A percentile compares a stretch with the other conserved stretches of the same genome.
Evolutionary conservation across 2,797 vertebrate species (phyloP).

Genomic region (Cossypha heuglini): DNA sequence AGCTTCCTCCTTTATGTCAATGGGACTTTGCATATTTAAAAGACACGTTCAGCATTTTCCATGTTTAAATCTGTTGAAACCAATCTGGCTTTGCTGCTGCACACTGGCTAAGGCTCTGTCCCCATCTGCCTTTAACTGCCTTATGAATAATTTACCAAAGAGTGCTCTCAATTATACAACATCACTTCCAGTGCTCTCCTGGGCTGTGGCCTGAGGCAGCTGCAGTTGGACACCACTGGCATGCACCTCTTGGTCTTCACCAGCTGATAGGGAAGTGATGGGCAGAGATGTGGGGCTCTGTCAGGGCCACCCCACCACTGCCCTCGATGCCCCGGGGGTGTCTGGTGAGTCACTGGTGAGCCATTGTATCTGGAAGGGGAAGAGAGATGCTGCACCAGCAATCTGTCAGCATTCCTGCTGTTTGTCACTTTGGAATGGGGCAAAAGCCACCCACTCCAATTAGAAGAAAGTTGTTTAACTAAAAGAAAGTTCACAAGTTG

Average conservation of each 20-base stretch:
- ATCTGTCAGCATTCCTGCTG: neutral
- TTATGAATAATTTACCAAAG: slow-evolving; percentile 11
- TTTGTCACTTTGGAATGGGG: neutral
- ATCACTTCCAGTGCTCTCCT: slow-evolving; percentile 45
- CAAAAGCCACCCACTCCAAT: neutral
- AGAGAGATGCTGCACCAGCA: neutral
- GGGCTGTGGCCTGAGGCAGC: slow-evolving; percentile 53
- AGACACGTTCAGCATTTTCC: neutral
- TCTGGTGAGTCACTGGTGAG: fast-evolving
- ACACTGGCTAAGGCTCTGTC: fast-evolving
- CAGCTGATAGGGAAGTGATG: slow-evolving; percentile 29
- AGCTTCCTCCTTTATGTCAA: neutral
- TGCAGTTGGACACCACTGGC: slow-evolving; percentile 31
- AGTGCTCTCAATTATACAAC: neutral
- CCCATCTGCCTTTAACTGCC: neutral
- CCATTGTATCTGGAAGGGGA: neutral
- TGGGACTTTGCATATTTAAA: neutral
- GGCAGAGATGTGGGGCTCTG: neutral
- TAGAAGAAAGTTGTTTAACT: neutral
- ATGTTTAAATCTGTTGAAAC: neutral
- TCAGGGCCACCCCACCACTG: fast-evolving
- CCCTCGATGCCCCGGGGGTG: fast-evolving
- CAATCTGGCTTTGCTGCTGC: neutral
- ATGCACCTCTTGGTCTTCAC: slow-evolving; percentile 9
- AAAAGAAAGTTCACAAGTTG: neutral